Conservation (phyloP, 1,140 invertebrate genomes). For the Pogonomyrmex californicus region DNA sequence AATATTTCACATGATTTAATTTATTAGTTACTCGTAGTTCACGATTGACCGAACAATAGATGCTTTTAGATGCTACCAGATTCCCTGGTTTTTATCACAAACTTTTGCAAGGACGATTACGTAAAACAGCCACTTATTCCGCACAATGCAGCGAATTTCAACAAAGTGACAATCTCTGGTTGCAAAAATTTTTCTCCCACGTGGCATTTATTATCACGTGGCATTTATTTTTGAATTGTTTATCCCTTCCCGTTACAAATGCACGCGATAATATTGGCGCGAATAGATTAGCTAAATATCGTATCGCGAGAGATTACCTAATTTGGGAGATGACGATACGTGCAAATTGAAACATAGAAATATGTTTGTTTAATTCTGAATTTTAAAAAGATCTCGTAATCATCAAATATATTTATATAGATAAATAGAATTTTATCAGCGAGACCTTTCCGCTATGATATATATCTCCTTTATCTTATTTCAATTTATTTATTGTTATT, state of each 20-base stretch:
- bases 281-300: constrained; percentile 10
- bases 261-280: neutral
- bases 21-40: neutral
- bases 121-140: neutral
- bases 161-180: neutral
- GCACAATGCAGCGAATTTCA: neutral
- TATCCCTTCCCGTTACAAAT: neutral
- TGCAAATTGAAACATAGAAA: neutral
- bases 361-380: neutral
- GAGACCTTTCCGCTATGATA: too few species aligned
- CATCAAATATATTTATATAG: neutral
- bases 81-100: neutral
- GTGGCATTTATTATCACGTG: neutral
- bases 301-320: constrained; percentile 29
- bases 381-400: neutral
- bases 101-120: neutral
- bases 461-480: too few species aligned
- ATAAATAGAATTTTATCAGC: neutral
- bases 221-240: neutral
- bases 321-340: neutral
- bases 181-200: neutral
- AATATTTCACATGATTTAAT: neutral
- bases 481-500: too few species aligned
- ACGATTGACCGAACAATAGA: neutral
- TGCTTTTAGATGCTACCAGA: neutral